A percentile compares a stretch with the other conserved stretches of the same genome.
phyloP scores from a whole-genome alignment of 2,797 vertebrate species.

The Todus mexicanus region DNA sequence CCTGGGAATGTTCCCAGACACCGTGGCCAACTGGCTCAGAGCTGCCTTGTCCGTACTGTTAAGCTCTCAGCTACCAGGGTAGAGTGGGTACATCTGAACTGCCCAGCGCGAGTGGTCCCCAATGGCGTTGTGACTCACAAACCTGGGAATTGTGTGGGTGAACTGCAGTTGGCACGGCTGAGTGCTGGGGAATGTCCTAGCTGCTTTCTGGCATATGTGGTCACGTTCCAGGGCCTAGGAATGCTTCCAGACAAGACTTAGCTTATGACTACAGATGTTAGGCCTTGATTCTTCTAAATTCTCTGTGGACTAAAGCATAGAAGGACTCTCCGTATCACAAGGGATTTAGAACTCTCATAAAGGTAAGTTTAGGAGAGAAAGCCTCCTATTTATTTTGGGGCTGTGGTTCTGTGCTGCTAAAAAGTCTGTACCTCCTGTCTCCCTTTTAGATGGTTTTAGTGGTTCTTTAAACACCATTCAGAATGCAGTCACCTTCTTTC shows the following conservation, averaged over 20 bases:
- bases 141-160: slow-evolving; percentile 30
- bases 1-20: not conserved
- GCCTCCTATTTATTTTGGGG: not conserved
- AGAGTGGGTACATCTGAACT: not conserved
- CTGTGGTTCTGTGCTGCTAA: not conserved
- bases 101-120: accelerated
- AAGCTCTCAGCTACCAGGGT: not conserved
- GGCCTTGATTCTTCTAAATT: not conserved
- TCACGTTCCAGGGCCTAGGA: not conserved
- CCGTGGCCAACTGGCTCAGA: not conserved
- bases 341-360: not conserved
- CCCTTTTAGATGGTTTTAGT: not conserved
- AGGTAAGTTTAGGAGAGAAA: not conserved
- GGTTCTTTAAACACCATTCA: not conserved
- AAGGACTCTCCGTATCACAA: not conserved
- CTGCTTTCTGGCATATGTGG: not conserved
- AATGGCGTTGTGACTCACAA: not conserved
- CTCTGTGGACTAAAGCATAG: not conserved
- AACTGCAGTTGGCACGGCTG: not conserved
- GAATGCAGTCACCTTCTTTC: not conserved
- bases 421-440: not conserved
- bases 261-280: not conserved
- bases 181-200: not conserved
- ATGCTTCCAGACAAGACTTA: not conserved
- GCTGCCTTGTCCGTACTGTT: not conserved